These are phyloP conservation scores for Teleogryllus occipitalis DNA, from an alignment of 1,140 invertebrate genomes.

Conservation along the genomic window DNA sequence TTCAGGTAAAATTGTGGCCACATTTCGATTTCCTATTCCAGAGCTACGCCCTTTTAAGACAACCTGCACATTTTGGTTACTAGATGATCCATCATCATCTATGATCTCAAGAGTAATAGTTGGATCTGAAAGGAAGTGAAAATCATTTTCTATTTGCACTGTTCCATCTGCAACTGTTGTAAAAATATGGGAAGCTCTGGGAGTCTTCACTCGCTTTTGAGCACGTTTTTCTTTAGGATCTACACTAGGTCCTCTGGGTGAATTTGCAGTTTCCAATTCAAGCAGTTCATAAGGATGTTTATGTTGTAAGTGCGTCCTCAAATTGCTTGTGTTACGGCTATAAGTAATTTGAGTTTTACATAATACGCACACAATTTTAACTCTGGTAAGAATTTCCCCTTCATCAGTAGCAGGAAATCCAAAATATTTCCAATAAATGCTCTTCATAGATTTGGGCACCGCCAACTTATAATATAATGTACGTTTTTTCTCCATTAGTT, in stretches of 20 bases:
- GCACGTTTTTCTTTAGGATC: conserved; percentile 37
- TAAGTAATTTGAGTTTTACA: conserved; percentile 54
- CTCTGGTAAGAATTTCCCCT: conserved; percentile 51
- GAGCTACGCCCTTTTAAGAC: conserved; percentile 31
- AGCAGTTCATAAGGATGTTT: conserved; percentile 44
- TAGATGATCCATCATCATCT: conserved; percentile 30
- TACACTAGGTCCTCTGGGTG: conserved; percentile 14
- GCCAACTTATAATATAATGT: conserved; percentile 41
- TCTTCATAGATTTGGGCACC: conserved; percentile 50
- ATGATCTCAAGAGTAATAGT: conserved; percentile 34
- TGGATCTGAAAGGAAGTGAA: conserved; percentile 39
- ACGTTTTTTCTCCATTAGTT: conserved; percentile 36
- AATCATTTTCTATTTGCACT: conserved; percentile 39
- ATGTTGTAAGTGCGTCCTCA: conserved; percentile 52
- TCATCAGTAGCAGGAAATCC: conserved; percentile 53
- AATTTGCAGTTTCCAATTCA: conserved; percentile 36
- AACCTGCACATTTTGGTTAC: conserved; percentile 28
- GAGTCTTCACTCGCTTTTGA: conserved; percentile 35
- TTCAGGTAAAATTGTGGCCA: conserved; percentile 32
- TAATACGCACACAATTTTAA: conserved; percentile 51
- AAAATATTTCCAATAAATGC: conserved; percentile 57
- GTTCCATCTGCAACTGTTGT: conserved; percentile 40
- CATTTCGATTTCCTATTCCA: conserved; percentile 28
- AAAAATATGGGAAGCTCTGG: conserved; percentile 33
- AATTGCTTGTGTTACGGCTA: conserved; percentile 54